A percentile compares a stretch with the other conserved stretches of the same genome.
Evolutionary conservation across 2,797 vertebrate species (phyloP).

Genomic region (Kryptolebias ocellatus): DNA sequence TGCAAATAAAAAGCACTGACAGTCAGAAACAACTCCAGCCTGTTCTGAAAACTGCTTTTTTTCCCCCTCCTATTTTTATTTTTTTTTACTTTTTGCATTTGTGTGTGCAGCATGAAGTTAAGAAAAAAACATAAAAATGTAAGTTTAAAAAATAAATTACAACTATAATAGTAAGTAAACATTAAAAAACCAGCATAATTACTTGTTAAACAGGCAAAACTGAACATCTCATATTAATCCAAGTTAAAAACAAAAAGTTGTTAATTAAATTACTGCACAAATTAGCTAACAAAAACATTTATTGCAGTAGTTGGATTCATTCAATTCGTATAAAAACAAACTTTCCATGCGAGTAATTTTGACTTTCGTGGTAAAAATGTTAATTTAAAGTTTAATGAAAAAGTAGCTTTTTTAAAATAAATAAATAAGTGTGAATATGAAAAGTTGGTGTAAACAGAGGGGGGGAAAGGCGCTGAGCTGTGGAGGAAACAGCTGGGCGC

Average conservation of each 20-base stretch:
- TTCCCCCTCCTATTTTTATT: no score
- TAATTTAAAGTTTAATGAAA: background rate
- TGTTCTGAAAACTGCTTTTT: no score
- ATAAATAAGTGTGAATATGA: no score
- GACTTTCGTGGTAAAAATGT: background rate
- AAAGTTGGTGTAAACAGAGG: no score
- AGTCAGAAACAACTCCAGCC: no score
- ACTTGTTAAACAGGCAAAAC: background rate
- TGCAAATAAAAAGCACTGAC: constrained; percentile 10
- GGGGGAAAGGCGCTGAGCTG: no score
- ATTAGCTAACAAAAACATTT: background rate
- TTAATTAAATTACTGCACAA: background rate
- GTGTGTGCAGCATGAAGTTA: no score
- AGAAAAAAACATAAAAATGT: no score
- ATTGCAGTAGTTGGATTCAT: background rate
- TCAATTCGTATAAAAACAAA: background rate
- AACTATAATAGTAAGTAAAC: no score
- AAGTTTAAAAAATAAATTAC: no score
- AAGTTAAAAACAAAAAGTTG: background rate
- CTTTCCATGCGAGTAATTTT: background rate
- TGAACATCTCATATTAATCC: background rate
- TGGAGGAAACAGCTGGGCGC: constrained; percentile 20
- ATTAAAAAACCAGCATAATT: background rate
- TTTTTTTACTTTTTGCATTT: no score
- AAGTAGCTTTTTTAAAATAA: no score